phyloP scores from a whole-genome alignment of 2,797 vertebrate genomes.

The Brotula barbata region DNA sequence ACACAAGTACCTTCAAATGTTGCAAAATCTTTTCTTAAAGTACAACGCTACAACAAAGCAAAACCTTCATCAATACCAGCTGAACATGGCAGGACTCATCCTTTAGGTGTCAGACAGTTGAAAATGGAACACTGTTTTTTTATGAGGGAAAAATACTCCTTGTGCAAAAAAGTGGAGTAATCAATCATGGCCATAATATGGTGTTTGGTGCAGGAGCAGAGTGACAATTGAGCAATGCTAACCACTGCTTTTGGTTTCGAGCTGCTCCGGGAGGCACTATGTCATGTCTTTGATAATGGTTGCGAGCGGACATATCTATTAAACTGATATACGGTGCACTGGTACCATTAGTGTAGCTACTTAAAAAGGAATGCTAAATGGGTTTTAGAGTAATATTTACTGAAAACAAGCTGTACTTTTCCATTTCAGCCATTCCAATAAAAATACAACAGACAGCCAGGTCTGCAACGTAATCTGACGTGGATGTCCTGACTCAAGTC shows the following conservation, averaged over 20 bases:
- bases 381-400: constrained; percentile 38
- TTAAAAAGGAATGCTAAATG: constrained; percentile 34
- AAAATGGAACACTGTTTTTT: constrained; percentile 47
- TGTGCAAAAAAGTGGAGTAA: constrained; percentile 47
- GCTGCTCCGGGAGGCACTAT: constrained; percentile 38
- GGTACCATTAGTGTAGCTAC: constrained; percentile 18
- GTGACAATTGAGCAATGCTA: constrained; percentile 60
- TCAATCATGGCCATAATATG: constrained; percentile 63
- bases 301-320: constrained; percentile 55
- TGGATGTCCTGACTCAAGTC: constrained; percentile 6
- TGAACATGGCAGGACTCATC: constrained; percentile 11
- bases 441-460: constrained; percentile 35
- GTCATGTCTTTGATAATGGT: constrained; percentile 61
- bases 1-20: too few relatives aligned
- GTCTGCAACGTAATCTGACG: constrained; percentile 41
- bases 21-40: constrained; percentile 6
- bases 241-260: constrained; percentile 55
- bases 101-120: constrained; percentile 43
- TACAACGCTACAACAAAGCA: constrained; percentile 3
- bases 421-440: constrained; percentile 43
- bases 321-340: constrained; percentile 50
- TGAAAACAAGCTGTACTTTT: constrained; percentile 43
- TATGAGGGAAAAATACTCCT: constrained; percentile 57
- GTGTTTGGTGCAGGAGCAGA: constrained; percentile 47
- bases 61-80: constrained; percentile 5